These are phyloP conservation scores for Drosophila birchii DNA, from an alignment of 2,888 invertebrate genomes.

Conservation along the genomic window DNA sequence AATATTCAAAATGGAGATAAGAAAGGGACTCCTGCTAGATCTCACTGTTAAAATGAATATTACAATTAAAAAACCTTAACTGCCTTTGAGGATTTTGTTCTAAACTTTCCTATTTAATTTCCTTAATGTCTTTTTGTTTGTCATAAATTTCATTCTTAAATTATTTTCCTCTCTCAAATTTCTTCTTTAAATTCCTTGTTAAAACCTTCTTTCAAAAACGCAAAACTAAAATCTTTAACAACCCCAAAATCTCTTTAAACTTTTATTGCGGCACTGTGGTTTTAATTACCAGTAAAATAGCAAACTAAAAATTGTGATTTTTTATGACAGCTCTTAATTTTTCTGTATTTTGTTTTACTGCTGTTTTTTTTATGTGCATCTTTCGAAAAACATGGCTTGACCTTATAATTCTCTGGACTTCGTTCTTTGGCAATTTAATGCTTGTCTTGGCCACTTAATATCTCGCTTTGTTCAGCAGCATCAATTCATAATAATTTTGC, in stretches of 20 bases:
- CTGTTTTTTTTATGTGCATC: neutral
- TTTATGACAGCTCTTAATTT: neutral
- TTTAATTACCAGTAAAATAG: neutral
- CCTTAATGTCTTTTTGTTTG: too few relatives aligned
- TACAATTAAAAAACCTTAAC: neutral
- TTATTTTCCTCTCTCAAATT: neutral
- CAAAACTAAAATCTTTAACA: neutral
- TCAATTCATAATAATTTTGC: slow-evolving; percentile 55
- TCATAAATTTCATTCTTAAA: neutral
- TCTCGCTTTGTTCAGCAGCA: slow-evolving; percentile 41
- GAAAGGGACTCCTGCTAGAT: too few relatives aligned
- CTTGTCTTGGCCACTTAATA: slow-evolving; percentile 53
- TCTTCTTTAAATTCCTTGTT: neutral
- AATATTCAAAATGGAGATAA: too few relatives aligned
- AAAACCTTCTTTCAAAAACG: neutral
- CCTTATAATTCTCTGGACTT: slow-evolving; percentile 24
- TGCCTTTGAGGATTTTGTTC: neutral
- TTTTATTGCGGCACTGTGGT: neutral
- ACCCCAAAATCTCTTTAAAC: neutral
- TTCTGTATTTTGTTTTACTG: neutral
- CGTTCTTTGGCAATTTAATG: slow-evolving; percentile 27
- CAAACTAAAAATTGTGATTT: neutral
- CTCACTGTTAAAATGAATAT: neutral
- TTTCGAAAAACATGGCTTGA: slow-evolving; percentile 12
- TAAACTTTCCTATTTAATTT: neutral